Evolutionary conservation across 2,113 vertebrate genomes (phyloP).

Genomic region (Gavia stellata): DNA sequence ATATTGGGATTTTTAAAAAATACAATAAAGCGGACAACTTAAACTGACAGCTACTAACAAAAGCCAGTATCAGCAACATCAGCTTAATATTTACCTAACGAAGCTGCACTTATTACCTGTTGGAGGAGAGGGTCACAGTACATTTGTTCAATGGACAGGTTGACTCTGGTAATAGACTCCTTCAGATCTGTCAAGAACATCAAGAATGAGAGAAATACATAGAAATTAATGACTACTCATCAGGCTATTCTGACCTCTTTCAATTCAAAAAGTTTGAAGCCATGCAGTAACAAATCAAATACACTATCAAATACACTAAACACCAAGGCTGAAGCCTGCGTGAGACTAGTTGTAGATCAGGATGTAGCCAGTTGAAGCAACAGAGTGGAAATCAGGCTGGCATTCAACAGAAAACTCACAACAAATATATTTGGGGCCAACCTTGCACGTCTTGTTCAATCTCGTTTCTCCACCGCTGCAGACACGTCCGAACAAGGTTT

Average conservation of each 20-base stretch:
- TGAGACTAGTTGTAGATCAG: not conserved
- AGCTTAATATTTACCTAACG: fast-evolving
- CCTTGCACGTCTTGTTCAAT: slow-evolving; percentile 89
- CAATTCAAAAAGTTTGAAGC: not conserved
- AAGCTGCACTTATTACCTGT: slow-evolving; percentile 75
- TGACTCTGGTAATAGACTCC: slow-evolving; percentile 77
- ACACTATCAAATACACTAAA: not conserved
- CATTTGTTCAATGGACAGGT: slow-evolving; percentile 80
- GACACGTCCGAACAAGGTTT: slow-evolving; percentile 79
- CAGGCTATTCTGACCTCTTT: not conserved
- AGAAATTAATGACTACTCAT: not conserved
- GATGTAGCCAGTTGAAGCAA: not conserved
- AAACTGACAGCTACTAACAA: not conserved
- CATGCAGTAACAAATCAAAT: not conserved
- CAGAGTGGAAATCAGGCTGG: not conserved
- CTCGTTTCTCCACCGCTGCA: slow-evolving; percentile 90
- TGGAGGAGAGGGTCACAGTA: slow-evolving; percentile 86
- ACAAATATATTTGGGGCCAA: not conserved
- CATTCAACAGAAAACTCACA: not conserved
- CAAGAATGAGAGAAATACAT: not conserved
- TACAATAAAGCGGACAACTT: not conserved
- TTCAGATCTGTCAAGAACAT: slow-evolving; percentile 81
- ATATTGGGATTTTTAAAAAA: not conserved
- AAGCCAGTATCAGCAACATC: not conserved
- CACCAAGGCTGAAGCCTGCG: not conserved